Conservation (phyloP, 2,888 invertebrate genomes). For the Heliconius ethilla region DNA sequence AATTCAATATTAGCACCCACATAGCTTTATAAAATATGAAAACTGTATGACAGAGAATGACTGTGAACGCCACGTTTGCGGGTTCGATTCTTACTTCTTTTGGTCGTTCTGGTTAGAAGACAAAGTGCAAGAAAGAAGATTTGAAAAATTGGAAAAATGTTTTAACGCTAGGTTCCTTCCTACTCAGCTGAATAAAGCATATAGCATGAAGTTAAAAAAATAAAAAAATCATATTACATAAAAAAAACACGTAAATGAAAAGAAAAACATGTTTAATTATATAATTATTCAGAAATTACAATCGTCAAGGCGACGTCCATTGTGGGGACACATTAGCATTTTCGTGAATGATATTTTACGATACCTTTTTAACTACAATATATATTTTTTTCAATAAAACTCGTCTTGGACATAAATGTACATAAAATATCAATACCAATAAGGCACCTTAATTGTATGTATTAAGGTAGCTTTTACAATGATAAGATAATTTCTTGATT, state of each 20-base stretch:
- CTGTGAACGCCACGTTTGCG: no score
- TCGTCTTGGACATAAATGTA: constrained; percentile 17
- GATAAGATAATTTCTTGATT: constrained; percentile 9
- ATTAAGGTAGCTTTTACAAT: constrained; percentile 16
- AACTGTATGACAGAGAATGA: no score
- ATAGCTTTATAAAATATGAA: no score
- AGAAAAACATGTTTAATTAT: constrained; percentile 3
- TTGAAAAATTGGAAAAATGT: no score
- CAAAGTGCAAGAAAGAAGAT: no score
- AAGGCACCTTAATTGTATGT: neutral
- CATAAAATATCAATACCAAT: constrained; percentile 4
- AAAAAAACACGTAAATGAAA: neutral
- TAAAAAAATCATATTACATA: no score
- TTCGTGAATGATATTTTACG: constrained; percentile 17
- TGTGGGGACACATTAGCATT: constrained; percentile 1
- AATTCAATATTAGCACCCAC: neutral
- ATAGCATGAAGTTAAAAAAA: no score
- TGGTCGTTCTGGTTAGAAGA: no score
- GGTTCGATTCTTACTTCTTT: no score
- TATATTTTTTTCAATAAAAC: constrained; percentile 11
- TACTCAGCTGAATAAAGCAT: no score
- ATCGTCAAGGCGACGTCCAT: constrained; percentile 7
- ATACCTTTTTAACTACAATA: constrained; percentile 1
- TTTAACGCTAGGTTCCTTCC: no score
- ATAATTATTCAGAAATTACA: constrained; percentile 15